These are phyloP conservation scores for Saccostrea cuccullata DNA, from an alignment of 1,140 invertebrate genomes.

Conservation along the genomic window DNA sequence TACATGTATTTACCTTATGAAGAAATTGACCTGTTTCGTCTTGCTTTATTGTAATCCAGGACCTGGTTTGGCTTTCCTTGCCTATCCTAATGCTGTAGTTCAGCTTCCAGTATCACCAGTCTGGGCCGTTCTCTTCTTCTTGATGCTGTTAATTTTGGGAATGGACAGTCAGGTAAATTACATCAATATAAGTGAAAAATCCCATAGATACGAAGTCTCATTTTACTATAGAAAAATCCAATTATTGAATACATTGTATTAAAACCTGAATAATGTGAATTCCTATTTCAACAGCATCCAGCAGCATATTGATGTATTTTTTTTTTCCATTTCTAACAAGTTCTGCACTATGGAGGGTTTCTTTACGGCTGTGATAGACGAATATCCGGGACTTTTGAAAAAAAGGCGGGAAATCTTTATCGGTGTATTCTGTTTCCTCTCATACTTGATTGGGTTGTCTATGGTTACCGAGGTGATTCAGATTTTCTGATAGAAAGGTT, in stretches of 20 bases:
- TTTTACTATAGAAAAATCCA: too few species aligned
- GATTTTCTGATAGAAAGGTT: not conserved
- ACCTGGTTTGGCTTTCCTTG: slow-evolving; percentile 97
- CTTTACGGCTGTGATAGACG: not conserved
- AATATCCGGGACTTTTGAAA: not conserved
- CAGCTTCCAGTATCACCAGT: slow-evolving; percentile 95
- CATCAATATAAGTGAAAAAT: not conserved
- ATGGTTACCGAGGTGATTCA: not conserved
- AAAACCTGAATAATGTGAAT: not conserved
- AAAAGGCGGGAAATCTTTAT: not conserved
- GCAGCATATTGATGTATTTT: not conserved
- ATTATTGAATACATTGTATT: not conserved
- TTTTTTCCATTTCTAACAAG: not conserved
- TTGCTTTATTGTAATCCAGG: slow-evolving; percentile 79
- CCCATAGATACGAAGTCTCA: not conserved
- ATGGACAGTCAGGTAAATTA: slow-evolving; percentile 89
- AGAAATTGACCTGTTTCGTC: too few species aligned
- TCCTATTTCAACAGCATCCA: not conserved
- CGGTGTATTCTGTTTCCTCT: not conserved
- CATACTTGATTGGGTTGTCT: not conserved
- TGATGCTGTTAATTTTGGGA: slow-evolving; percentile 96
- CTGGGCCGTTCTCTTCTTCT: slow-evolving; percentile 98
- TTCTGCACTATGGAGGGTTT: not conserved
- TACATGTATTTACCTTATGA: too few species aligned
- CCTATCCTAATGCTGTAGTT: slow-evolving; percentile 97